These are phyloP conservation scores for Chloroceryle inda DNA, from an alignment of 2,797 vertebrate genomes.

Conservation along the genomic window DNA sequence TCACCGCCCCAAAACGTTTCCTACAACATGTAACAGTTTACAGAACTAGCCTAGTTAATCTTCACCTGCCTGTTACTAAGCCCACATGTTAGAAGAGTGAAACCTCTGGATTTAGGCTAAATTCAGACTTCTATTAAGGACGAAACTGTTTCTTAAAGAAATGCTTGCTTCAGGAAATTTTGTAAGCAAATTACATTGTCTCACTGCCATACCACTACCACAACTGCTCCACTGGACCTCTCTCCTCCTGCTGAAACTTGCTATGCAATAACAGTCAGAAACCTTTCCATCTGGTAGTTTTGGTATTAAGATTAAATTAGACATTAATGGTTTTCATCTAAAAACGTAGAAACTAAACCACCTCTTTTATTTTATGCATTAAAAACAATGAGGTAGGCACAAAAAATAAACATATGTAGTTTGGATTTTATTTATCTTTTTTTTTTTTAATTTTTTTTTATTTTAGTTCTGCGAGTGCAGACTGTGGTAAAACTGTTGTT, in stretches of 20 bases:
- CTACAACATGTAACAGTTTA: slow-evolving; percentile 81
- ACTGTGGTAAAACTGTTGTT: slow-evolving; percentile 77
- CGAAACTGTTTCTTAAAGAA: slow-evolving; percentile 48
- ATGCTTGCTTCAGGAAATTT: slow-evolving; percentile 46
- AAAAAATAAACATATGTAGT: slow-evolving; percentile 82
- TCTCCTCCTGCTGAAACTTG: slow-evolving; percentile 71
- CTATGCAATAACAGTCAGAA: slow-evolving; percentile 77
- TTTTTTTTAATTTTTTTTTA: slow-evolving; percentile 57
- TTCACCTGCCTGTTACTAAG: slow-evolving; percentile 78
- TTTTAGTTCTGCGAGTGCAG: slow-evolving; percentile 77
- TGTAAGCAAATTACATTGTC: slow-evolving; percentile 55
- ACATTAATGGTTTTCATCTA: slow-evolving; percentile 80
- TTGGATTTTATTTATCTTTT: slow-evolving; percentile 74
- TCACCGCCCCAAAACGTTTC: slow-evolving; percentile 75
- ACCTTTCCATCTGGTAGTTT: slow-evolving; percentile 79
- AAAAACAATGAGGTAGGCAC: slow-evolving; percentile 88
- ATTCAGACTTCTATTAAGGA: slow-evolving; percentile 28
- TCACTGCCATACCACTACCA: slow-evolving; percentile 56
- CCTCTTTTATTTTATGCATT: slow-evolving; percentile 86
- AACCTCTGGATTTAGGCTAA: slow-evolving; percentile 59
- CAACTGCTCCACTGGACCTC: slow-evolving; percentile 42
- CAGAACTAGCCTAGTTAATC: slow-evolving; percentile 78
- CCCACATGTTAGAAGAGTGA: slow-evolving; percentile 65
- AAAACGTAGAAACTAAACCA: slow-evolving; percentile 82
- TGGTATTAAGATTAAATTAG: slow-evolving; percentile 85